phyloP scores from a whole-genome alignment of 2,888 invertebrate species.

The Choreutis nemorana region DNA sequence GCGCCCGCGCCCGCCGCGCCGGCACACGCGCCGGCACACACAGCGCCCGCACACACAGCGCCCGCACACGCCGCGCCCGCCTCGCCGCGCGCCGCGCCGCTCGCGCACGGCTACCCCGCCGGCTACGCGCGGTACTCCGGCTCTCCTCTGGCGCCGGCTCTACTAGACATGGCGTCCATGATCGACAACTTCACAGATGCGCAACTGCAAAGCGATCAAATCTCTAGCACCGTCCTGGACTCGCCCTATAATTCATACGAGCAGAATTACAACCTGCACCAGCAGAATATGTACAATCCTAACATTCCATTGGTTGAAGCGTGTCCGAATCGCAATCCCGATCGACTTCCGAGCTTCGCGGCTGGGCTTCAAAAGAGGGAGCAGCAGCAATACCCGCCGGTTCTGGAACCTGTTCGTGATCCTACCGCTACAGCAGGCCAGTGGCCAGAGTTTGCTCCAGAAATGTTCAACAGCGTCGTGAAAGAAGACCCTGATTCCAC shows the following conservation, averaged over 20 bases:
- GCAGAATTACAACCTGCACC: slow-evolving; percentile 72
- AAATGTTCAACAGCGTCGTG: slow-evolving; percentile 59
- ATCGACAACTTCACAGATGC: slow-evolving; percentile 79
- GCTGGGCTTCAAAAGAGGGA: slow-evolving; percentile 45
- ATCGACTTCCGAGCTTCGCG: slow-evolving; percentile 52
- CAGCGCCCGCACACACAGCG: slow-evolving; percentile 19
- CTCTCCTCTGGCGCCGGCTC: slow-evolving; percentile 61
- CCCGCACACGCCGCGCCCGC: slow-evolving; percentile 26
- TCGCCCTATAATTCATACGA: slow-evolving; percentile 71
- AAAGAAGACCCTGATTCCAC: slow-evolving; percentile 83
- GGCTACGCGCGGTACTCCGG: slow-evolving; percentile 55
- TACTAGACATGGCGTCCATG: slow-evolving; percentile 79
- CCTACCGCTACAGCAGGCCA: slow-evolving; percentile 37
- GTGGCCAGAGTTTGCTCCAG: slow-evolving; percentile 53
- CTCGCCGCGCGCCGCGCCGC: slow-evolving; percentile 25
- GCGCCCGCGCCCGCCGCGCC: slow-evolving; percentile 62
- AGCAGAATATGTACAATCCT: slow-evolving; percentile 68
- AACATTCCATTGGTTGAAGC: slow-evolving; percentile 49
- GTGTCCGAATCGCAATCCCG: slow-evolving; percentile 42
- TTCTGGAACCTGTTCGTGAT: slow-evolving; percentile 22
- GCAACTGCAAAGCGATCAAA: slow-evolving; percentile 84
- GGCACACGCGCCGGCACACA: slow-evolving; percentile 61
- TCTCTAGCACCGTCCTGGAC: slow-evolving; percentile 84
- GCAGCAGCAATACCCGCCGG: slow-evolving; percentile 25
- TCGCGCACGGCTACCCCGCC: slow-evolving; percentile 40